Base-by-base conservation (phyloP, 2,797 vertebrate species). In the Lutjanus campechanus region DNA sequence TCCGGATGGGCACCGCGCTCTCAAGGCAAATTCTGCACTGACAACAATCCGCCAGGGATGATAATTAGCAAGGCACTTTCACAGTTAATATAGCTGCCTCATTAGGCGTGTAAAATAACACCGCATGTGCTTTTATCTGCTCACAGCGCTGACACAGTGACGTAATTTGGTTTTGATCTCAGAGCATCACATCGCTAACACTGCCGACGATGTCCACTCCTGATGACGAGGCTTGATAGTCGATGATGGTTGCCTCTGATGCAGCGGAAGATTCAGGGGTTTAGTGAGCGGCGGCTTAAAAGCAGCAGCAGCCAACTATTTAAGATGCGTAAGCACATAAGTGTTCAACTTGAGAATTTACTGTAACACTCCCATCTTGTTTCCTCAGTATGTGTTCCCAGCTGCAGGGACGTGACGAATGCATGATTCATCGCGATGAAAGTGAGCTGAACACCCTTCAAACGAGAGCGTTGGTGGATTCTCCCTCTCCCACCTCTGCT, bases 11-110 rank as follows among this genome's bases (percentile, higher is more conserved):
- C 79, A 1, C 25, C 0, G 40, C 9, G 36, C 71, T 85, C 86
- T 76, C 68, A n/a, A 55, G 68, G 62, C 83, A 74, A 85, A 85
- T 65, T 68, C 75, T 55, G 76, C 79, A 43, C 85, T 64, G 53
- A 80, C 74, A 67, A 76, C 69, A 56, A 74, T 85, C 73, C 90
- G 54, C 77, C 1, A 36, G 87, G 88, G 85, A 89, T 2, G 59
- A 63, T 85, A 91, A 93, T 92, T 91, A 91, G 77, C 50, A 0
- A 59, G 62, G 44, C 55, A 40, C 66, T 82, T 83, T 86, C 81
- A 73, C 61, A 36, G 74, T 66, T 69, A 77, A 81, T 68, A 56
- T 19, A 17, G 80, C 75, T 9, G 40, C 84, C 86, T 90, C 86
- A 85, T 92, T 90, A 90, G 71, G 75, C 73, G 49, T 40, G 62